A percentile compares a stretch with the other conserved stretches of the same genome.
These are phyloP conservation scores for Anastrepha ludens DNA, from an alignment of 1,140 invertebrate species.

Conservation along the genomic window DNA sequence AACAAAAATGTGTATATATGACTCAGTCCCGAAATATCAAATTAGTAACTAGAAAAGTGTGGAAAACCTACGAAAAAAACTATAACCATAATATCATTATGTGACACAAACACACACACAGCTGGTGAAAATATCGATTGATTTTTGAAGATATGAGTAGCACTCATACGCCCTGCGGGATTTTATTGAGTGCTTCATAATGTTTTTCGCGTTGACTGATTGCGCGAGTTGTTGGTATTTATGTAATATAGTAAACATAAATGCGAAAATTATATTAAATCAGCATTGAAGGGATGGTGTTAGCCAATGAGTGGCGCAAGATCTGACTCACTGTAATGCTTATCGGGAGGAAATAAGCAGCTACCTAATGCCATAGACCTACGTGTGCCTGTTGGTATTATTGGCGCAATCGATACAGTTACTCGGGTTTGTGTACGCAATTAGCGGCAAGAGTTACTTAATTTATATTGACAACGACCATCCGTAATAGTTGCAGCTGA, in stretches of 20 bases:
- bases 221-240: background rate
- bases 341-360: background rate
- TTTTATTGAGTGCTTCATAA: background rate
- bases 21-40: constrained; percentile 5
- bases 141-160: background rate
- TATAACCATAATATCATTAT: background rate
- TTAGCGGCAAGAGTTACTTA: background rate
- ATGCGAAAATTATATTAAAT: constrained; percentile 19
- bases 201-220: background rate
- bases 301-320: background rate
- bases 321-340: background rate
- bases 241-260: background rate
- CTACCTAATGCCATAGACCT: background rate
- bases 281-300: background rate
- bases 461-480: background rate
- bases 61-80: background rate
- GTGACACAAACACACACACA: background rate
- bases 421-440: background rate
- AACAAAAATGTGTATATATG: background rate
- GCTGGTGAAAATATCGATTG: background rate
- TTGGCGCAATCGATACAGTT: background rate
- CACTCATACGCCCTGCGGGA: constrained; percentile 16
- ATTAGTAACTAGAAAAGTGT: background rate
- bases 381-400: background rate
- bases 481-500: no score